Evolutionary conservation across 2,113 vertebrate species (phyloP).

Genomic region (Solea senegalensis): DNA sequence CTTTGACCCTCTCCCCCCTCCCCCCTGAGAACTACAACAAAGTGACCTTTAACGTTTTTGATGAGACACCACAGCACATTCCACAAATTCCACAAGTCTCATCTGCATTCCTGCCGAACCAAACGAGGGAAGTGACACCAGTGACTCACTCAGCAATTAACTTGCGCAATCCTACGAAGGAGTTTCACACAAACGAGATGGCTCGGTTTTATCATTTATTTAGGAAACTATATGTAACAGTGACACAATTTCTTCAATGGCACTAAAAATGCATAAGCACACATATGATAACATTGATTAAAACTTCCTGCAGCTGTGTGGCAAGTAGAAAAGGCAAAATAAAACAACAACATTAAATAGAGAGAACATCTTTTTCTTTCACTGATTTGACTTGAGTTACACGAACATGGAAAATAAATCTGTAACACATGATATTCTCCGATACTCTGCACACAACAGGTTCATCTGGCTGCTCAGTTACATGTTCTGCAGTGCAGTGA

Average conservation of each 20-base stretch:
- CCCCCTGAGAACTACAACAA: too few species aligned
- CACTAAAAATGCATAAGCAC: background rate
- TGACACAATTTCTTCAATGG: background rate
- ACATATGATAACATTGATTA: background rate
- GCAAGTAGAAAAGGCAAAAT: background rate
- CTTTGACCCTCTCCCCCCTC: background rate
- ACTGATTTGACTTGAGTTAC: background rate
- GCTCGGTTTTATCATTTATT: slow-evolving; percentile 56
- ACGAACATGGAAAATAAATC: background rate
- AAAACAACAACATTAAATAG: background rate
- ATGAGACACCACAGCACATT: slow-evolving; percentile 19
- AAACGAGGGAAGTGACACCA: background rate
- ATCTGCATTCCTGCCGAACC: background rate
- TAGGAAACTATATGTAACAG: slow-evolving; percentile 35
- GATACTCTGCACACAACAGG: background rate
- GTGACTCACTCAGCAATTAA: slow-evolving; percentile 17
- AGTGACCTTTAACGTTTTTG: background rate
- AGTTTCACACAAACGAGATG: slow-evolving; percentile 54
- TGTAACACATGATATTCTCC: background rate
- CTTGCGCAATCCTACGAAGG: slow-evolving; percentile 18
- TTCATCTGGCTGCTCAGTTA: background rate
- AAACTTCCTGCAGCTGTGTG: background rate
- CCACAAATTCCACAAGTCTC: slow-evolving; percentile 26
- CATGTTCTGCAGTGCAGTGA: background rate
- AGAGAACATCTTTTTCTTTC: background rate